These are phyloP conservation scores for Magallana nippona DNA, from an alignment of 2,888 invertebrate species.

Conservation along the genomic window DNA sequence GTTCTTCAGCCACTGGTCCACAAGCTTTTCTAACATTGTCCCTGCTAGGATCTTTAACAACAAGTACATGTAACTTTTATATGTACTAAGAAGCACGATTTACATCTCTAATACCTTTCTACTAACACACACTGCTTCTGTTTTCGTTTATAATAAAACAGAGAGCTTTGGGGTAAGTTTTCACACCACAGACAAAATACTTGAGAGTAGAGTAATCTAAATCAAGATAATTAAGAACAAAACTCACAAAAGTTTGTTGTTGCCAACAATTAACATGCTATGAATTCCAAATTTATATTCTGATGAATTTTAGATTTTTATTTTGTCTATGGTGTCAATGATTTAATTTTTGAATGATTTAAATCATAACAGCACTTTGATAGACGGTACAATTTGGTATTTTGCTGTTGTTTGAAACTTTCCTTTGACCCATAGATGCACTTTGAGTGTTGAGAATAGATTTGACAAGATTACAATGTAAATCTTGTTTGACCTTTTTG, in stretches of 20 bases:
- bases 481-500: no score
- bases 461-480: no score
- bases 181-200: constrained; percentile 1
- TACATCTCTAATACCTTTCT: background rate
- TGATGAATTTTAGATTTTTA: background rate
- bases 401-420: background rate
- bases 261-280: background rate
- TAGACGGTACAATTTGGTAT: background rate
- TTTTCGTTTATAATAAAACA: constrained; percentile 29
- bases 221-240: background rate
- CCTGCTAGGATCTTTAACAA: no score
- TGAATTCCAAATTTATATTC: background rate
- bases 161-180: constrained; percentile 43
- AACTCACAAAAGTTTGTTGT: background rate
- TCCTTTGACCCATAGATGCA: background rate
- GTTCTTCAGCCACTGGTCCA: no score
- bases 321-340: constrained; percentile 5
- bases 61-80: no score
- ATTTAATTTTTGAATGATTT: background rate
- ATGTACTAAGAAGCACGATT: no score
- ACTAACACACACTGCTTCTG: background rate
- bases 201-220: background rate
- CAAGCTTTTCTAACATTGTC: no score
- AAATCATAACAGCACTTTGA: constrained; percentile 7
- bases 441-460: no score